Percentiles rank a stretch among this genome's conserved stretches.
Conservation (phyloP, 53 echinoderm and acorn worm genomes). For the Glandiceps talaboti region DNA sequence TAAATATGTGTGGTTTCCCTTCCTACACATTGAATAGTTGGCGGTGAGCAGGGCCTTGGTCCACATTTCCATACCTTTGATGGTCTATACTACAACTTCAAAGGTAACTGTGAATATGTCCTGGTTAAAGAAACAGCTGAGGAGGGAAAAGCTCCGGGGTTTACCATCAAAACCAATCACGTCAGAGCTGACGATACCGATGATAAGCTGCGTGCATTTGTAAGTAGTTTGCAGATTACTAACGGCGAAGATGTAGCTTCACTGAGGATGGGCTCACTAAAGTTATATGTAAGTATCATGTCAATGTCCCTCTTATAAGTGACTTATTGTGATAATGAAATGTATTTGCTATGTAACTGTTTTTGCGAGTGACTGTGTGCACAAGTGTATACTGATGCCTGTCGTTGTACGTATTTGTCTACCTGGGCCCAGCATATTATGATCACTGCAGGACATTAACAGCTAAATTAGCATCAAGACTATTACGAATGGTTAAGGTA, state of each 20-base stretch:
- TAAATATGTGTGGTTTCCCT: too few species aligned
- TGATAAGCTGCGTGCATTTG: neutral
- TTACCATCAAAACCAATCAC: neutral
- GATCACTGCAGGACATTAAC: too few species aligned
- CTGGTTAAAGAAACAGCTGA: neutral
- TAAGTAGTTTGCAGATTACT: neutral
- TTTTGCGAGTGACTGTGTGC: too few species aligned
- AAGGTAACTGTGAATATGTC: neutral
- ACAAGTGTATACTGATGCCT: too few species aligned
- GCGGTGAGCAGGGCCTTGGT: neutral
- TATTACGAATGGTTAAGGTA: too few species aligned
- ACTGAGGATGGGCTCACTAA: neutral
- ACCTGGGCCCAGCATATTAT: too few species aligned
- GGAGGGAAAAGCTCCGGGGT: neutral
- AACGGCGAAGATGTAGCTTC: neutral
- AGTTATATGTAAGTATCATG: neutral
- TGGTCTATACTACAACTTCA: neutral
- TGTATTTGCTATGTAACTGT: too few species aligned
- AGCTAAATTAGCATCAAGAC: too few species aligned
- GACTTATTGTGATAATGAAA: too few species aligned
- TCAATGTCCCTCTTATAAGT: too few species aligned
- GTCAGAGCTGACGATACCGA: neutral
- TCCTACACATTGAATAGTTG: neutral
- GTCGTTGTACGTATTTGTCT: too few species aligned
- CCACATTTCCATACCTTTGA: neutral